A percentile compares a stretch with the other conserved stretches of the same genome.
phyloP scores from a whole-genome alignment of 1,140 invertebrate genomes.

The Catajapyx aquilonaris region DNA sequence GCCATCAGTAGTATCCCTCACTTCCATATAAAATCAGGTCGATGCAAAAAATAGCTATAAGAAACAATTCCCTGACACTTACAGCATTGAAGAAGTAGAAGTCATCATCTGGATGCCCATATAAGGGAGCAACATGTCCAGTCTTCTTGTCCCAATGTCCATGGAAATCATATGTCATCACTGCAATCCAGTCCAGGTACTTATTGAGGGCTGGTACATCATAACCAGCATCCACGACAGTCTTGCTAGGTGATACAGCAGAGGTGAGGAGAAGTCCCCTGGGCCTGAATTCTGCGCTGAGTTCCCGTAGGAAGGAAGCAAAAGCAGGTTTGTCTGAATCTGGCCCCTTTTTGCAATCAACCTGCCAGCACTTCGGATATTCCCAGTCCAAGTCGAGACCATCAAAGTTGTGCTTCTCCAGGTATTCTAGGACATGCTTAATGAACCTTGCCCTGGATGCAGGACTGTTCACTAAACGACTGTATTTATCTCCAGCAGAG shows the following conservation, averaged over 20 bases:
- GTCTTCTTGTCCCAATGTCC: conserved; percentile 68
- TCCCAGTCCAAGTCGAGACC: conserved; percentile 80
- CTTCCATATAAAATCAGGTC: background rate
- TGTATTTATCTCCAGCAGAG: conserved; percentile 66
- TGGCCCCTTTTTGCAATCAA: conserved; percentile 60
- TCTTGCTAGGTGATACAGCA: conserved; percentile 71
- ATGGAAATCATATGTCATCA: conserved; percentile 75
- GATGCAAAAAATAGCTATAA: background rate
- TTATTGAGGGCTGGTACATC: conserved; percentile 47
- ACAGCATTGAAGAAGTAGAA: conserved; percentile 24
- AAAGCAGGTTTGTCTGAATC: conserved; percentile 60
- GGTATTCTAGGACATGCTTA: conserved; percentile 45
- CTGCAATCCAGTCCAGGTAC: conserved; percentile 64
- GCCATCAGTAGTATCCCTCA: background rate
- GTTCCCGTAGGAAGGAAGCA: conserved; percentile 42
- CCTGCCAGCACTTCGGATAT: conserved; percentile 78
- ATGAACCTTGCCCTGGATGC: conserved; percentile 45
- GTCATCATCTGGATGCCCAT: conserved; percentile 53
- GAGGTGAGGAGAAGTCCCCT: conserved; percentile 52
- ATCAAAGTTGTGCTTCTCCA: conserved; percentile 65
- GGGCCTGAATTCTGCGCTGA: conserved; percentile 46
- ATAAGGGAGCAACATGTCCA: conserved; percentile 60
- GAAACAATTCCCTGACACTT: too few species aligned
- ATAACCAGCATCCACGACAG: conserved; percentile 59
- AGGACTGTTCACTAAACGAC: conserved; percentile 51